Conservation (phyloP, 2,113 vertebrate species). For the Chauna torquata region DNA sequence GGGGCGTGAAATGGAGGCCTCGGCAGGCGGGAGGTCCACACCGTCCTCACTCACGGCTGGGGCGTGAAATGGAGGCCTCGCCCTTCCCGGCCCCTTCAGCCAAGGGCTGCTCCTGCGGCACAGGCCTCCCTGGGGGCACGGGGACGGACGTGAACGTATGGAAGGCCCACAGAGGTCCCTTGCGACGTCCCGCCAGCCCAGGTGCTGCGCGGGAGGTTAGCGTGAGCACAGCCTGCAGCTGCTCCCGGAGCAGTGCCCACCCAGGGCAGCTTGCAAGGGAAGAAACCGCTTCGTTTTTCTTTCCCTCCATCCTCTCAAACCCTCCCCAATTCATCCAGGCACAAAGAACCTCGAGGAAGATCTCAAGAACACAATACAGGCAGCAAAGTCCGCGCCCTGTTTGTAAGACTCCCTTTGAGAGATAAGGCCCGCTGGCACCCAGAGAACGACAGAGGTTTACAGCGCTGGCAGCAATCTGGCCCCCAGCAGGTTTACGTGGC, state of each 20-base stretch:
- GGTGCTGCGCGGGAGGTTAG: neutral
- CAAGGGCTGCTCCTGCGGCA: neutral
- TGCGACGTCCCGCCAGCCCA: no score
- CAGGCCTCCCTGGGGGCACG: neutral
- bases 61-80: neutral
- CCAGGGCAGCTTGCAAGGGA: neutral
- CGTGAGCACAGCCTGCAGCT: neutral
- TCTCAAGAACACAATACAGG: neutral
- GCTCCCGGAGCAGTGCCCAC: neutral
- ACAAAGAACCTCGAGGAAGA: neutral
- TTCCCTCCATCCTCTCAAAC: neutral
- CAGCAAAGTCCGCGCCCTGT: constrained; percentile 34
- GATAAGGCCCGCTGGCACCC: constrained; percentile 3
- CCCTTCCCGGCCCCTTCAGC: neutral
- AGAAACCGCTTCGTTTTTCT: neutral
- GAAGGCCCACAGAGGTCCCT: neutral
- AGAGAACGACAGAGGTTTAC: neutral
- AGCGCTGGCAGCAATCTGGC: neutral
- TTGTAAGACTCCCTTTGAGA: neutral
- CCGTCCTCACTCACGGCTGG: rapidly evolving
- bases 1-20: neutral
- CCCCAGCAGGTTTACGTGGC: neutral
- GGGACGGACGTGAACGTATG: neutral
- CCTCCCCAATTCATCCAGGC: neutral
- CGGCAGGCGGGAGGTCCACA: neutral